Evolutionary conservation across 2,113 vertebrate species (phyloP), one percentile per base, ranked within the genome.

Genomic region (Chaetura pelagica): DNA sequence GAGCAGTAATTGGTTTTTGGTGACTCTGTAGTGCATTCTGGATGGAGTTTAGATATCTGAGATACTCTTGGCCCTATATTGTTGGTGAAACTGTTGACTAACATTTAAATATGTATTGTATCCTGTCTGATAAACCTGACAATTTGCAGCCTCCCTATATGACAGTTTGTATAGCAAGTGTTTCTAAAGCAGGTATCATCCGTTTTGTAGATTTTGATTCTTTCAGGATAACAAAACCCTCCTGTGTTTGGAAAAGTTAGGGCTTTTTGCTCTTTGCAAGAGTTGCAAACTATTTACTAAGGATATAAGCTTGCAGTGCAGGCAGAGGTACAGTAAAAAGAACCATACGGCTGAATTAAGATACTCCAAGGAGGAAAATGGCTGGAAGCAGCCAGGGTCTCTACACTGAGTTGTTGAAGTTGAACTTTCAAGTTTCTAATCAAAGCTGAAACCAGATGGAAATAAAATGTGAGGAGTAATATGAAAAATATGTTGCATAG

Each of bases 391-490:
- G 68, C 94, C 90, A 46, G 90, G 84, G 55, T 96, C 85, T 94
- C 67, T 93, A 84, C 73, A 77, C 11, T 52, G 82, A 95, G 96
- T 74, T 88, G 90, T 61, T 96, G 38, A 95, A 93, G 90, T 86
- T 51, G 87, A 92, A 95, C 94, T 95, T 90, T 83, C 76, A 89
- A 95, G 58, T 97, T 96, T 97, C 94, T 97, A 97, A 97, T 96
- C 95, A 97, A 94, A 97, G 92, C 88, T 96, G 96, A 97, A 97
- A 98, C 96, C 98, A 98, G 97, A 98, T 98, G 98, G 97, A 95
- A 95, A 94, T 92, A 94, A 94, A 97, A 98, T 95, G 90, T 96
- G 92, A 93, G 79, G 77, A 92, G 95, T 98, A 98, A 98, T 98
- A 86, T 15, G 62, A 98, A 98, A 98, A 96, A 96, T 95, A 97